Conservation (phyloP, 2,888 invertebrate species). For the Microplitis deprimator region DNA sequence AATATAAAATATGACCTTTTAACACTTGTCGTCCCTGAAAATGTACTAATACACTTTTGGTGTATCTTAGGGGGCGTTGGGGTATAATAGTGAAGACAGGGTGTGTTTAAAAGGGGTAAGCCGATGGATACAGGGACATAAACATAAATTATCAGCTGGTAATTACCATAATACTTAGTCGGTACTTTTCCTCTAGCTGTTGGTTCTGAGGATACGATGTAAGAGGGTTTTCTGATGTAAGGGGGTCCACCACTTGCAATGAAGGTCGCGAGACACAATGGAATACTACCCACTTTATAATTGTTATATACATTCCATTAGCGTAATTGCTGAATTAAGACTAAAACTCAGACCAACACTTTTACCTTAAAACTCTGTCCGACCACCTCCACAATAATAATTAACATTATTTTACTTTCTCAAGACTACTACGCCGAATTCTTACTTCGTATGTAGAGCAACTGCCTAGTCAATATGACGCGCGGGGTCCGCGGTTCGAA, state of each 20-base stretch:
- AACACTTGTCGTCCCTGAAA: not conserved
- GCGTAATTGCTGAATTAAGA: conserved; percentile 72
- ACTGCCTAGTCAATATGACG: no score
- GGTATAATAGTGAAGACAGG: conserved; percentile 30
- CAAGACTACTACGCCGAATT: not conserved
- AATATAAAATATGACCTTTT: no score
- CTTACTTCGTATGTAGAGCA: no score
- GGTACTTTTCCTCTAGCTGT: not conserved
- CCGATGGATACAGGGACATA: conserved; percentile 63
- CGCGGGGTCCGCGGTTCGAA: no score
- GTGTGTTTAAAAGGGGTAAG: conserved; percentile 64
- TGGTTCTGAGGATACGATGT: not conserved
- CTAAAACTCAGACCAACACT: conserved; percentile 56
- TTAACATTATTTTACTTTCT: not conserved
- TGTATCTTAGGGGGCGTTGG: conserved; percentile 44
- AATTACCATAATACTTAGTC: conserved; percentile 59
- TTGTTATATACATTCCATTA: conserved; percentile 72
- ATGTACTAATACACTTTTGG: conserved; percentile 37
- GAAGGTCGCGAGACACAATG: conserved; percentile 53
- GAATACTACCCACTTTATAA: conserved; percentile 64
- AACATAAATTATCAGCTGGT: conserved; percentile 72
- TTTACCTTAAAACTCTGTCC: conserved; percentile 50
- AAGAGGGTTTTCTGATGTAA: conserved; percentile 45
- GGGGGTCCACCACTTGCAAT: conserved; percentile 27
- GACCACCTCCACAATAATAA: conserved; percentile 6